These are phyloP conservation scores for Teinopalpus imperialis DNA, from an alignment of 2,888 invertebrate genomes.

Conservation along the genomic window DNA sequence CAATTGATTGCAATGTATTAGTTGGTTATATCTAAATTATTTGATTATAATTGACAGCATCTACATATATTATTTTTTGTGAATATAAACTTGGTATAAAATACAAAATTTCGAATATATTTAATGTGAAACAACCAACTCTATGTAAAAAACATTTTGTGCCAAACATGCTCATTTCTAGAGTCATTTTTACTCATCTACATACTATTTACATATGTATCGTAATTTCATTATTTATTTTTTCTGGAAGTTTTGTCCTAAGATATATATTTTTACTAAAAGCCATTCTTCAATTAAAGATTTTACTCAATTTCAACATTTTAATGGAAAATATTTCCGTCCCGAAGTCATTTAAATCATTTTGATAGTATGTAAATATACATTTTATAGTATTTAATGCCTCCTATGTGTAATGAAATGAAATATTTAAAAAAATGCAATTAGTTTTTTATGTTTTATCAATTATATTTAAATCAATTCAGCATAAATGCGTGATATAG, in stretches of 20 bases:
- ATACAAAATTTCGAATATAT: slow-evolving; percentile 6
- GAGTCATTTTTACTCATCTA: slow-evolving; percentile 4
- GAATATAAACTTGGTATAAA: slow-evolving; percentile 12
- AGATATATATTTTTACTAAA: too few species aligned
- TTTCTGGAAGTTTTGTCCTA: background rate
- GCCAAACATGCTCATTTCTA: slow-evolving; percentile 22
- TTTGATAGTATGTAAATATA: slow-evolving; percentile 53
- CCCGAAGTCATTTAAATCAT: slow-evolving; percentile 75
- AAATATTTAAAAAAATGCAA: slow-evolving; percentile 40
- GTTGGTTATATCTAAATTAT: slow-evolving; percentile 13
- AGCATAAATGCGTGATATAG: slow-evolving; percentile 14
- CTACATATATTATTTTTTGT: slow-evolving; percentile 6
- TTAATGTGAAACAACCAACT: slow-evolving; percentile 12
- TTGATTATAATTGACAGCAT: slow-evolving; percentile 7
- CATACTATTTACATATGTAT: slow-evolving; percentile 25
- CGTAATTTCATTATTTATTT: slow-evolving; percentile 1
- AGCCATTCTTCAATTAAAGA: background rate
- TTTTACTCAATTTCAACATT: slow-evolving; percentile 27
- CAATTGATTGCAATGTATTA: slow-evolving; percentile 11
- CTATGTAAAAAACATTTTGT: slow-evolving; percentile 20
- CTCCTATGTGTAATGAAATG: slow-evolving; percentile 11
- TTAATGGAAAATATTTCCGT: slow-evolving; percentile 74
- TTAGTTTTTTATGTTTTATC: slow-evolving; percentile 32
- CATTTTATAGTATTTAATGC: slow-evolving; percentile 26
- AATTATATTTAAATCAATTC: slow-evolving; percentile 13